Base-by-base conservation (phyloP, 2,888 invertebrate species). In the Carabus problematicus region DNA sequence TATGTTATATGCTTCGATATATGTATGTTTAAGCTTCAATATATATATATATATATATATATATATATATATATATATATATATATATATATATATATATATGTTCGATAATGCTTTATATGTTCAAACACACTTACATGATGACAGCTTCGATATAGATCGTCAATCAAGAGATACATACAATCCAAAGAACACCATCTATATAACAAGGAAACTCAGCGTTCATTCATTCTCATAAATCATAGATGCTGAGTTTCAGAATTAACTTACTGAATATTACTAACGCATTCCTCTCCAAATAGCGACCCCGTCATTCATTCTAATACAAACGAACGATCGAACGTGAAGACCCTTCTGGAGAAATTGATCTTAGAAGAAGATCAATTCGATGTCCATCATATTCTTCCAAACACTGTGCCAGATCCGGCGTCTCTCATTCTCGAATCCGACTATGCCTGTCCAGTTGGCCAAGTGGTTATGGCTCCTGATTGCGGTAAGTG, bases 381-480 rank as follows among this genome's bases (percentile, higher is more conserved):
- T 83, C 94, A 95, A 81, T 95, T 97, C 79, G 95, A 95, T 77
- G 96, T 97, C 3, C 89, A 93, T 76, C 95, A 93, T 77, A 95
- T 95, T 76, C 83, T 97, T 63, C 97, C 97, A 12, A 97, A 97
- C 78, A 97, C 97, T 0, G 91, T 95, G 0, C 95, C 97, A 0
- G 97, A 97, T 82, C 94, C 97, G 69, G 93, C 95, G 8, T 94
- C 95, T 1, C 84, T 98, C 70, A 83, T 87, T 19, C 84, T 98
- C n/a, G 88, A 91, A 72, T 95, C 96, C 0, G 95, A 95, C 79
- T 97, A 95, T 77, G 93, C 95, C 63, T 98, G 98, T 78, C 94
- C 95, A 0, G 86, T 89, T 74, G 97, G 97, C 64, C 94, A 97
- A 84, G 97, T 98, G 29, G 94, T 96, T 0, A 92, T 95, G 86